Conservation (phyloP, 2,797 vertebrate species). For the Crocodylus rhombifer region DNA sequence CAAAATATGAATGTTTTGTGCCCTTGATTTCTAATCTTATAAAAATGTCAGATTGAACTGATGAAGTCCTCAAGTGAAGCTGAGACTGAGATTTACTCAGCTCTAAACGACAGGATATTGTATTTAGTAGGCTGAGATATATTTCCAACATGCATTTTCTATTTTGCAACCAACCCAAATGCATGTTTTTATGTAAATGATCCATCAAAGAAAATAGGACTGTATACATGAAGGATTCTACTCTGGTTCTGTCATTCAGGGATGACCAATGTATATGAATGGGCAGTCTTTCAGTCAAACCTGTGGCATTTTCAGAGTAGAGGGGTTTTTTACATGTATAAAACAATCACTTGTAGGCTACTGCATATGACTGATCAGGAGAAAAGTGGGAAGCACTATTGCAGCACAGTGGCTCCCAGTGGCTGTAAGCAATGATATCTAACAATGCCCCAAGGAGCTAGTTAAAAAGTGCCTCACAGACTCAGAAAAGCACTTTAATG, state of each 20-base stretch:
- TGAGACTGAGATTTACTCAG: slow-evolving; percentile 38
- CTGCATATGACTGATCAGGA: slow-evolving; percentile 84
- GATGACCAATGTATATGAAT: not conserved
- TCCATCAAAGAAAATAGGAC: not conserved
- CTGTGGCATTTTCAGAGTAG: not conserved
- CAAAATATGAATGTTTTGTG: not conserved
- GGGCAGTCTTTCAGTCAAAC: not conserved
- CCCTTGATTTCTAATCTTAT: slow-evolving; percentile 23
- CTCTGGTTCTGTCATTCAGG: not conserved
- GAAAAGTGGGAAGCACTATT: slow-evolving; percentile 89
- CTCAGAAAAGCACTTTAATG: slow-evolving; percentile 92
- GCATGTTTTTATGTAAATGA: not conserved
- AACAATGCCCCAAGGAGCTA: slow-evolving; percentile 95
- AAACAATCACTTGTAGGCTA: slow-evolving; percentile 85
- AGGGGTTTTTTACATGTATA: slow-evolving; percentile 46
- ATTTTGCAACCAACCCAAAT: not conserved
- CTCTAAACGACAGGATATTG: not conserved
- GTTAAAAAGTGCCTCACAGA: slow-evolving; percentile 91
- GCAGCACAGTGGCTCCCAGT: slow-evolving; percentile 81
- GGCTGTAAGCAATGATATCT: slow-evolving; percentile 94
- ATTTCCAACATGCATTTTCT: not conserved
- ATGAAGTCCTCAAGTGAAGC: slow-evolving; percentile 8
- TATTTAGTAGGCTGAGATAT: not conserved
- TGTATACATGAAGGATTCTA: not conserved
- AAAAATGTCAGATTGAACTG: not conserved